Base-by-base conservation (phyloP, 1,140 invertebrate species). In the Littorina saxatilis region DNA sequence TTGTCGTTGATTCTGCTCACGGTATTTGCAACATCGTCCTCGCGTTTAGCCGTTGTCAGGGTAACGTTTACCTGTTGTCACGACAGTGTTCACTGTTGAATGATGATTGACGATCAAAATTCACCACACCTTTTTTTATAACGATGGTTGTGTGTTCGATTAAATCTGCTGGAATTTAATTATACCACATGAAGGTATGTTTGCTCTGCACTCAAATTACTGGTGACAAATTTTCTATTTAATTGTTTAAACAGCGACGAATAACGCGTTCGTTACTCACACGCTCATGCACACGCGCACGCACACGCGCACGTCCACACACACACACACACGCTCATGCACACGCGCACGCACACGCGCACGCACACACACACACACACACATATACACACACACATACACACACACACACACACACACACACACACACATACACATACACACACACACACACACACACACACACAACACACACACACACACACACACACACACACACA, bases 361-460 rank as follows among this genome's bases (percentile, higher is more conserved):
- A 52, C 50, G 23, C 11, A 52, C 50, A 52, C 50, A 52, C 50
- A 52, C 50, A 52, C 50, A 52, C 50, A 52, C 11, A 52, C 50
- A 52, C 50, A 52, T 23, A 52, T 11, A 52, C 50, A 52, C 50
- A 52, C 50, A 52, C 50, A 52, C 50, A 52, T 23, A 52, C 11
- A 52, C 50, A 52, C 50, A 52, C 50, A 52, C 50, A 52, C 50
- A 52, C 50, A 52, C 50, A 52, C 50, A 52, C 50, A 52, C 50
- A 52, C 11, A 52, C 50, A 52, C 50, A 52, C 50, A 52, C 50
- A 52, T 23, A 52, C 50, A 52, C 11, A 52, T 23, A 52, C 50
- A 52, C 50, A 52, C 50, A 52, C 50, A 52, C 50, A 52, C 50
- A 52, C 50, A 52, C n/a, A n/a, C n/a, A n/a, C n/a, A n/a, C n/a